A percentile compares a stretch with the other conserved stretches of the same genome.
phyloP scores from a whole-genome alignment of 2,888 invertebrate genomes.

The Ischnus inquisitorius region DNA sequence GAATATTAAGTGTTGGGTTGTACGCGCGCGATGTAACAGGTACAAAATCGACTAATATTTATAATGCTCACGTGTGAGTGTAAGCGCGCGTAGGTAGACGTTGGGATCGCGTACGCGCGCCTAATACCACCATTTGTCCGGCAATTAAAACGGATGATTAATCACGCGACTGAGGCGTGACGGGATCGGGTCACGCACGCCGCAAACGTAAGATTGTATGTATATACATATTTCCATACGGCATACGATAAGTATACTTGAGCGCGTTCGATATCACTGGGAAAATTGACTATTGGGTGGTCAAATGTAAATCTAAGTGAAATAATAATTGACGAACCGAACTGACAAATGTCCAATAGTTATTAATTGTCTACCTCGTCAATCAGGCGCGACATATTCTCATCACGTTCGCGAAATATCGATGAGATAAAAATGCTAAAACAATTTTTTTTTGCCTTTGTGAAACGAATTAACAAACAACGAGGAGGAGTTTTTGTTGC shows the following conservation, averaged over 20 bases:
- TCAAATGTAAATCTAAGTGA: constrained; percentile 1
- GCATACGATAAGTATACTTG: background rate
- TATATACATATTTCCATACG: background rate
- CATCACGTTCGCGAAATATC: background rate
- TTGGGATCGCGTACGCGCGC: constrained; percentile 36
- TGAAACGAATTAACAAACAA: constrained; percentile 59
- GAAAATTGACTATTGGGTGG: constrained; percentile 25
- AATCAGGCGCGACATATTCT: background rate
- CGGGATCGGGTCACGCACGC: constrained; percentile 69
- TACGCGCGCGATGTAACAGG: constrained; percentile 18
- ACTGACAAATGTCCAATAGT: constrained; percentile 45
- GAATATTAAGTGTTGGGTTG: constrained; percentile 72
- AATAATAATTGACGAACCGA: constrained; percentile 30
- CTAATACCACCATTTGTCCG: constrained; percentile 80
- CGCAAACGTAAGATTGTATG: background rate
- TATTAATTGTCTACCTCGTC: background rate
- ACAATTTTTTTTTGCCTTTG: background rate
- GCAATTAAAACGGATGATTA: constrained; percentile 81
- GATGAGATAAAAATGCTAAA: constrained; percentile 9
- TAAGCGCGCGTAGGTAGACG: constrained; percentile 9
- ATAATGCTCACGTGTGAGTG: constrained; percentile 39
- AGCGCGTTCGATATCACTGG: background rate
- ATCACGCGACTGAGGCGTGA: constrained; percentile 73
- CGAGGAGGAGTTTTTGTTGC: constrained; percentile 42
- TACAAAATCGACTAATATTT: constrained; percentile 43